Conservation (phyloP, 2,888 invertebrate genomes). For the Ligdia adustata region DNA sequence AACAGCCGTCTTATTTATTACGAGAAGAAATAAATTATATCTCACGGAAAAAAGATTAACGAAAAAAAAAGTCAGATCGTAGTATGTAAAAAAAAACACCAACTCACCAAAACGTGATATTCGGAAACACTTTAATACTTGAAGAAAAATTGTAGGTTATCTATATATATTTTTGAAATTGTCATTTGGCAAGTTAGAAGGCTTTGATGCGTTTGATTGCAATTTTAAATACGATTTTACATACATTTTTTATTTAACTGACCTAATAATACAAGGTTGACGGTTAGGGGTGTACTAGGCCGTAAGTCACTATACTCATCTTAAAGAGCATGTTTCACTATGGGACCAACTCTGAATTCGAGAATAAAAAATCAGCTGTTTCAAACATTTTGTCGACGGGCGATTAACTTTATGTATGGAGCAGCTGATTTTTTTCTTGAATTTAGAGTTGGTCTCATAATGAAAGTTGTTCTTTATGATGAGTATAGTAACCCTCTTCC, state of each 20-base stretch:
- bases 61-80: slow-evolving; percentile 55
- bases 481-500: no score
- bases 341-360: no score
- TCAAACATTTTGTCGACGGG: no score
- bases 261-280: no score
- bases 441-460: no score
- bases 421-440: no score
- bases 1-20: slow-evolving; percentile 38
- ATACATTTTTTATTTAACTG: not conserved
- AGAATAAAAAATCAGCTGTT: no score
- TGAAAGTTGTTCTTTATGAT: no score
- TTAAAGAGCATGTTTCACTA: no score
- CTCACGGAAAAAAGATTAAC: slow-evolving; percentile 19
- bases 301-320: no score
- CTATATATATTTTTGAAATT: slow-evolving; percentile 15
- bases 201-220: slow-evolving; percentile 19
- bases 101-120: slow-evolving; percentile 49
- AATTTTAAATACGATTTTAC: not conserved
- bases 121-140: slow-evolving; percentile 32
- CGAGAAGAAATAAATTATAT: slow-evolving; percentile 40
- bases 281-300: no score
- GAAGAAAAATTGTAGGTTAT: slow-evolving; percentile 21
- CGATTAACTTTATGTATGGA: no score
- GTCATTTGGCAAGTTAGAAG: slow-evolving; percentile 43
- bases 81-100: slow-evolving; percentile 51